Evolutionary conservation across 2,888 invertebrate genomes (phyloP).

Genomic region (Euphydryas editha): DNA sequence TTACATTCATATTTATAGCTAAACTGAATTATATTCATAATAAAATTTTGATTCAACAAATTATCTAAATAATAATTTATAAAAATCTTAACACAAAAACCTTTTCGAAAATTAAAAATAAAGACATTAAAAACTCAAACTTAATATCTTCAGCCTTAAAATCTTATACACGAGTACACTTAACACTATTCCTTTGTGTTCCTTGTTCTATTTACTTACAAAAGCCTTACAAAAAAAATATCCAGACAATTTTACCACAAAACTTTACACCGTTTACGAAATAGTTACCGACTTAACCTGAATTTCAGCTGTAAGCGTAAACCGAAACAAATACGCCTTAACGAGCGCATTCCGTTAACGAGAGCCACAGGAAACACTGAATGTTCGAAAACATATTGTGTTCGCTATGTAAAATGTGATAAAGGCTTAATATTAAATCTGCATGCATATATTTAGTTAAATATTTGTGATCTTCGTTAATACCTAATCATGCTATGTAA

Average conservation of each 20-base stretch:
- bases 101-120: not conserved
- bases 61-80: too few relatives aligned
- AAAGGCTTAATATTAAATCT: not conserved
- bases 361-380: constrained; percentile 12
- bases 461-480: too few relatives aligned
- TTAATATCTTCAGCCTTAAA: constrained; percentile 1
- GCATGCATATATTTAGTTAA: not conserved
- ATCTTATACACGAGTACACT: not conserved
- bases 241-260: constrained; percentile 8
- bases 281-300: constrained; percentile 40
- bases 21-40: too few relatives aligned
- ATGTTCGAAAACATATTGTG: constrained; percentile 1
- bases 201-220: constrained; percentile 10
- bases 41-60: too few relatives aligned
- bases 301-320: constrained; percentile 33
- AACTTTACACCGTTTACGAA: constrained; percentile 15
- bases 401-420: not conserved
- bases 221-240: constrained; percentile 2
- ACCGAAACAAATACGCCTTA: constrained; percentile 38
- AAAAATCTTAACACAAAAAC: not conserved
- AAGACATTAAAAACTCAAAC: not conserved
- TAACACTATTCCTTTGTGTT: constrained; percentile 9
- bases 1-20: too few relatives aligned
- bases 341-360: constrained; percentile 33
- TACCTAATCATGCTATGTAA: too few relatives aligned